Evolutionary conservation across 2,888 invertebrate genomes (phyloP).

Genomic region (Thyatira batis): DNA sequence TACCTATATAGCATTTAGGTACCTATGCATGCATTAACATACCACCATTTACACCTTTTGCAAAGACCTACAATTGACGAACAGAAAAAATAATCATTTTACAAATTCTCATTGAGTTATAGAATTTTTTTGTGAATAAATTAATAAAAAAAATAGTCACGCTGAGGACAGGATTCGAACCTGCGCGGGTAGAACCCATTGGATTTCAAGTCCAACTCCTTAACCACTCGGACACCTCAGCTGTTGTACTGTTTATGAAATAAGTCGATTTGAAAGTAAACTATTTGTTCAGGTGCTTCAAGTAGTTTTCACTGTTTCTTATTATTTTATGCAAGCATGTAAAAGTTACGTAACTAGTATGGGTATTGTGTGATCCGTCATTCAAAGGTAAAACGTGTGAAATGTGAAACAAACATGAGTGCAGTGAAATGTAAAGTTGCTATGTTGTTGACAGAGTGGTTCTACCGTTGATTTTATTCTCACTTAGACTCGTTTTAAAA

Average conservation of each 20-base stretch:
- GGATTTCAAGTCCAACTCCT: constrained; percentile 83
- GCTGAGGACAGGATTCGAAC: constrained; percentile 76
- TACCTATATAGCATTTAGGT: too few relatives aligned
- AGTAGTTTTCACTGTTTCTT: too few relatives aligned
- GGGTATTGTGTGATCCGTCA: constrained; percentile 17
- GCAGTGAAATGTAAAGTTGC: constrained; percentile 7
- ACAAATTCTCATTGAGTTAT: too few relatives aligned
- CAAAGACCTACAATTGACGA: too few relatives aligned
- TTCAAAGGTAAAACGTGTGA: constrained; percentile 31
- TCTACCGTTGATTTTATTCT: background rate
- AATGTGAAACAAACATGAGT: constrained; percentile 26
- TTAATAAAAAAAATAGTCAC: constrained; percentile 12
- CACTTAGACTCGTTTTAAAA: too few relatives aligned
- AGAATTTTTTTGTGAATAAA: too few relatives aligned
- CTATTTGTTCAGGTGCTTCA: background rate
- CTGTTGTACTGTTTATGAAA: constrained; percentile 23
- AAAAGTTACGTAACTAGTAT: background rate
- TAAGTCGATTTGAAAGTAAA: background rate
- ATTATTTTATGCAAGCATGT: too few relatives aligned
- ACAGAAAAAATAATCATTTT: too few relatives aligned
- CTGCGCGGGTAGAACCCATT: constrained; percentile 73
- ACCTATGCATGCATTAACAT: too few relatives aligned
- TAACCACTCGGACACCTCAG: constrained; percentile 83
- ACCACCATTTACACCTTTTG: too few relatives aligned
- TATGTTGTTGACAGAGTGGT: background rate